These are phyloP conservation scores for Hesperia comma DNA, from an alignment of 2,888 invertebrate species.

Conservation along the genomic window DNA sequence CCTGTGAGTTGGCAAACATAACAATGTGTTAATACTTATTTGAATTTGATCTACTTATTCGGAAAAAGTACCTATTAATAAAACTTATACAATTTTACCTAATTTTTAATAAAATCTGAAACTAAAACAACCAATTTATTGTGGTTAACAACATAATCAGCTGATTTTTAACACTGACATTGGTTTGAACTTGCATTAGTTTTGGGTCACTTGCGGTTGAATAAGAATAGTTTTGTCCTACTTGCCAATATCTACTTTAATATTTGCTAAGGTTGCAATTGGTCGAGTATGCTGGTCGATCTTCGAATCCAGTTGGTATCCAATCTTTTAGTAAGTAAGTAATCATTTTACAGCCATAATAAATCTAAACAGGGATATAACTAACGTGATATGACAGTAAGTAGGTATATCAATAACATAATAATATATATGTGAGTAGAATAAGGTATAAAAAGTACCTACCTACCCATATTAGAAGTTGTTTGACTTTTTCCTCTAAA, in stretches of 20 bases:
- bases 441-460: too few species aligned
- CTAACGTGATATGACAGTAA: too few species aligned
- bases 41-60: too few species aligned
- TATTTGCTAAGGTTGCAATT: slow-evolving; percentile 52
- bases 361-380: not conserved
- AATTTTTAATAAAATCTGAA: too few species aligned
- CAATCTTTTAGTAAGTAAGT: not conserved
- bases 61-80: too few species aligned
- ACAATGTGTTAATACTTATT: too few species aligned
- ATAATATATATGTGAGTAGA: too few species aligned
- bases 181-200: not conserved
- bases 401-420: too few species aligned
- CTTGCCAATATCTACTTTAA: not conserved
- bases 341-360: slow-evolving; percentile 13
- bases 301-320: not conserved
- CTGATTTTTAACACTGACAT: not conserved
- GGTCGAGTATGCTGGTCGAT: slow-evolving; percentile 3
- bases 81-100: too few species aligned
- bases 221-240: slow-evolving; percentile 1
- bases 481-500: too few species aligned
- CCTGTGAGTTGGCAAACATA: too few species aligned
- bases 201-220: slow-evolving; percentile 3
- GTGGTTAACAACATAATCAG: not conserved
- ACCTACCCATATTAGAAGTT: too few species aligned
- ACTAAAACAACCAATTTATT: slow-evolving; percentile 37